Evolutionary conservation across 2,888 invertebrate genomes (phyloP).

Genomic region (Xestoiulus laeticollis): DNA sequence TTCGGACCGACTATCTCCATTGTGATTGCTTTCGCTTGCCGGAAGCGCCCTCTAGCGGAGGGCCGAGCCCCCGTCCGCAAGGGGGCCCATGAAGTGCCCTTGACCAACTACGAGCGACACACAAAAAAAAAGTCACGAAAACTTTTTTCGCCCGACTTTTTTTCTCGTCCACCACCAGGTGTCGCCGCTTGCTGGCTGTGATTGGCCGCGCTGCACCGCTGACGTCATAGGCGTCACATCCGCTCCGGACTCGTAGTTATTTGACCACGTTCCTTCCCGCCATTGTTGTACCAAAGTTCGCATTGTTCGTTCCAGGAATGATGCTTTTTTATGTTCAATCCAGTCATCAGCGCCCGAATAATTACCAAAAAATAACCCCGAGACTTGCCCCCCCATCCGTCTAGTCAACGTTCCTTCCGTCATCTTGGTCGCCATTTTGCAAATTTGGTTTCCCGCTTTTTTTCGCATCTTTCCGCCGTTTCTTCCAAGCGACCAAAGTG

Average conservation of each 20-base stretch:
- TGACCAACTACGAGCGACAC: conserved; percentile 1
- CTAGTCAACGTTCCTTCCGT: background rate
- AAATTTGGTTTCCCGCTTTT: background rate
- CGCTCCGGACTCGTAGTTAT: background rate
- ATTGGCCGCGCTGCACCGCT: background rate
- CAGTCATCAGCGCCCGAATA: conserved; percentile 5
- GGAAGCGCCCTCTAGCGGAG: conserved; percentile 23
- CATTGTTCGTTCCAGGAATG: background rate
- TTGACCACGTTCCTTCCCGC: background rate
- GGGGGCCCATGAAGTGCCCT: conserved; percentile 29
- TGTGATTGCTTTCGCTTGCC: conserved; percentile 17
- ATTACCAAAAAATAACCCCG: background rate
- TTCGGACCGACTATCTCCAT: background rate
- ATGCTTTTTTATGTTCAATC: background rate
- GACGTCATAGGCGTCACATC: background rate
- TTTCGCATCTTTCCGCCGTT: background rate
- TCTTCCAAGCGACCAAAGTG: background rate
- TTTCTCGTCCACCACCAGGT: background rate
- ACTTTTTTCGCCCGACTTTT: background rate
- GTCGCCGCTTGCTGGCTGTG: conserved; percentile 3
- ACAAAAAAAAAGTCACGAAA: background rate
- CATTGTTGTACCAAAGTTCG: conserved; percentile 4
- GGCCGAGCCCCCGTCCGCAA: background rate
- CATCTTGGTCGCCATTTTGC: background rate
- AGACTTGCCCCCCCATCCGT: background rate